A percentile compares a stretch with the other conserved stretches of the same genome.
Evolutionary conservation across 2,888 invertebrate species (phyloP).

Genomic region (Mylabris sibirica): DNA sequence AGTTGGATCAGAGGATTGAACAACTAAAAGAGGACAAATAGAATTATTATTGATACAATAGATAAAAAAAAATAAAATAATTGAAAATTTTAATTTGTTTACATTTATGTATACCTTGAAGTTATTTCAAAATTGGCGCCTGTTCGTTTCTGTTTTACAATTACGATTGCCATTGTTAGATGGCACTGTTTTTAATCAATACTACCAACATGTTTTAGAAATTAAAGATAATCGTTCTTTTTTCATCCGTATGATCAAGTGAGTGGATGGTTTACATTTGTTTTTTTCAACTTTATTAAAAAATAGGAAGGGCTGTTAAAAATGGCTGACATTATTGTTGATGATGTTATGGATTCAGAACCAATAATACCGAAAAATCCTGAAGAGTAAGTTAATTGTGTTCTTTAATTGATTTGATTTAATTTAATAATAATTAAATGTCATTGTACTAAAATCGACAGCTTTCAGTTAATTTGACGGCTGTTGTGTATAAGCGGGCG

Average conservation of each 20-base stretch:
- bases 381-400: conserved; percentile 57
- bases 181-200: background rate
- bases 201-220: background rate
- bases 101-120: conserved; percentile 41
- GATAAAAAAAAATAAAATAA: background rate
- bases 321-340: conserved; percentile 58
- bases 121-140: conserved; percentile 31
- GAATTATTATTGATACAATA: conserved; percentile 7
- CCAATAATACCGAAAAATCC: conserved; percentile 56
- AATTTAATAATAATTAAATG: background rate
- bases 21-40: conserved; percentile 50
- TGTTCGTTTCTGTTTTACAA: conserved; percentile 3
- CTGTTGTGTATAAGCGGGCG: too few relatives aligned
- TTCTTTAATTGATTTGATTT: background rate
- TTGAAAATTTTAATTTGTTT: background rate
- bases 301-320: conserved; percentile 25
- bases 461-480: background rate
- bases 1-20: conserved; percentile 69
- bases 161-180: conserved; percentile 9
- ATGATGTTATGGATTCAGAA: conserved; percentile 54
- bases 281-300: conserved; percentile 14
- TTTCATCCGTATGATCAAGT: conserved; percentile 6
- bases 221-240: background rate
- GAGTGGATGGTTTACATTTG: conserved; percentile 9
- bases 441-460: background rate